Evolutionary conservation across 2,797 vertebrate species (phyloP).

Genomic region (Naso thynnoides): DNA sequence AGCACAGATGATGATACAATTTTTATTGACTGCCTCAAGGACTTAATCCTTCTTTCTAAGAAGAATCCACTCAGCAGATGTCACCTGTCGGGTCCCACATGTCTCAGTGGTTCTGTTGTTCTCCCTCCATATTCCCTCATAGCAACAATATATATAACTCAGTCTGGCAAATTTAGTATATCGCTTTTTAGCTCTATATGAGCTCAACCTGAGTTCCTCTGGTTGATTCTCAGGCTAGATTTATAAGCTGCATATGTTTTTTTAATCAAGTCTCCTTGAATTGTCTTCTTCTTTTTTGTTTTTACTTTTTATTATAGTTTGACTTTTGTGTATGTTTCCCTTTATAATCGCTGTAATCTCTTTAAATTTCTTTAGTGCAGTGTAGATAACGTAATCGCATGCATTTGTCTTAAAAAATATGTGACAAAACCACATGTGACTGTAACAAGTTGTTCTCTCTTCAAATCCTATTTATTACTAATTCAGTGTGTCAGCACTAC

Average conservation of each 20-base stretch:
- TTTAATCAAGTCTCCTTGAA: not conserved
- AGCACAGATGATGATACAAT: constrained; percentile 8
- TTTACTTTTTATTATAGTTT: not conserved
- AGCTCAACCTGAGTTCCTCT: not conserved
- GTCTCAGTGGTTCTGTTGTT: not conserved
- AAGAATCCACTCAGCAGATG: constrained; percentile 26
- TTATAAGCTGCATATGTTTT: not conserved
- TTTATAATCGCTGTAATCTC: not conserved
- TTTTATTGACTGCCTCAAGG: not conserved
- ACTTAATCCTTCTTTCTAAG: constrained; percentile 12
- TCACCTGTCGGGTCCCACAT: not conserved
- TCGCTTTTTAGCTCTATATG: too few species aligned
- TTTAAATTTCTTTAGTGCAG: constrained; percentile 3
- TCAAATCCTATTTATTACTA: constrained; percentile 31
- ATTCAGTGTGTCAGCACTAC: constrained; percentile 57
- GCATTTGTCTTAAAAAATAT: constrained; percentile 21
- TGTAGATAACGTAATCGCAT: not conserved
- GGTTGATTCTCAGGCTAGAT: not conserved
- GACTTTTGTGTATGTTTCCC: not conserved
- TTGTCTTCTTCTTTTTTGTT: not conserved
- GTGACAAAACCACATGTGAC: constrained; percentile 24
- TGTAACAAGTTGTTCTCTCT: constrained; percentile 26
- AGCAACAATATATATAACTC: not conserved
- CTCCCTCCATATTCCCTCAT: constrained; percentile 3
- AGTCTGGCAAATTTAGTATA: too few species aligned